Conservation (phyloP, 2,888 invertebrate species). For the Tanytarsus gracilentus region DNA sequence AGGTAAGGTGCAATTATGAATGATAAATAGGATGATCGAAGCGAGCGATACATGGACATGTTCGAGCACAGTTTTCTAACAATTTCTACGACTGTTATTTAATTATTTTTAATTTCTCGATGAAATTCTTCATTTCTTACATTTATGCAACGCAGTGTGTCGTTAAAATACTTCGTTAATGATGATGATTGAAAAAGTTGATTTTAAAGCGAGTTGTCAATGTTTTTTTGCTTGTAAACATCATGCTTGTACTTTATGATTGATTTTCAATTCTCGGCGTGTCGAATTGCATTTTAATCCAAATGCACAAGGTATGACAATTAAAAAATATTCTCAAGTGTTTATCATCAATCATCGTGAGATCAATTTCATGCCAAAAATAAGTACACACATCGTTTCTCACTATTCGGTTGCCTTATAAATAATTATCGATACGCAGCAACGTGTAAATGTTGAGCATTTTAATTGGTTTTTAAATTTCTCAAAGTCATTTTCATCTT, state of each 20-base stretch:
- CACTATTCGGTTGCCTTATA: neutral
- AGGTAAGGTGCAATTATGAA: constrained; percentile 23
- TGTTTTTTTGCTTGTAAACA: neutral
- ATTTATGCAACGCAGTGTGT: constrained; percentile 14
- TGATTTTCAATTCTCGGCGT: constrained; percentile 1
- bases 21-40: constrained; percentile 18
- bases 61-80: neutral
- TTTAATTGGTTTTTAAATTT: constrained; percentile 21
- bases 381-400: neutral
- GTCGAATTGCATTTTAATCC: neutral
- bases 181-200: constrained; percentile 8
- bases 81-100: neutral
- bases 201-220: neutral
- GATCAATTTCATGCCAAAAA: neutral
- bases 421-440: too few species aligned
- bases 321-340: neutral
- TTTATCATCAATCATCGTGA: neutral
- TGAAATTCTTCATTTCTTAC: neutral
- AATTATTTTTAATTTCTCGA: constrained; percentile 22
- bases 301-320: neutral
- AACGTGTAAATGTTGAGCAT: neutral
- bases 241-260: constrained; percentile 16
- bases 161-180: constrained; percentile 25
- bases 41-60: neutral
- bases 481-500: constrained; percentile 2